Evolutionary conservation across 2,797 vertebrate genomes (phyloP).

Genomic region (Triplophysa bombifrons): DNA sequence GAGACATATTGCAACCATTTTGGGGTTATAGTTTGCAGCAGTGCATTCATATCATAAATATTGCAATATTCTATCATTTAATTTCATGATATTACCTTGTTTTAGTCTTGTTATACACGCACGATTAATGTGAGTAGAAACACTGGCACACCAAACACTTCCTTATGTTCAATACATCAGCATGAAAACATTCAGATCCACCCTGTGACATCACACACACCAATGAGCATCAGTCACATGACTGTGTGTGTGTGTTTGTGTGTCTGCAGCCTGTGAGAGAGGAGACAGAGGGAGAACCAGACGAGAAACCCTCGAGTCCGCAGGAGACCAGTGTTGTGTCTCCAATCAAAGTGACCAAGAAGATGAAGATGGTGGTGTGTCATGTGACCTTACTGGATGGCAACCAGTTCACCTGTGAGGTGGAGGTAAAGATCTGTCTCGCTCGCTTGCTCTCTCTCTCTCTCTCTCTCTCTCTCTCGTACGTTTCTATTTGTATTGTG

Average conservation of each 20-base stretch:
- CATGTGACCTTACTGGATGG: slow-evolving; percentile 90
- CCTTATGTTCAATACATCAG: not conserved
- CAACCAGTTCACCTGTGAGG: slow-evolving; percentile 85
- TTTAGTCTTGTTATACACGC: not conserved
- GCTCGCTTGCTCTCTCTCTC: not conserved
- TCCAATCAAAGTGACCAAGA: slow-evolving; percentile 84
- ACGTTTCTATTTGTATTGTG: too few relatives aligned
- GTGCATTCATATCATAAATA: not conserved
- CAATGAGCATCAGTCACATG: slow-evolving; percentile 37
- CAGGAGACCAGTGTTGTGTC: slow-evolving; percentile 75
- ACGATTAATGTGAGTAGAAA: too few relatives aligned
- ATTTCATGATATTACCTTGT: not conserved
- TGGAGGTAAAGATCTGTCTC: slow-evolving; percentile 83
- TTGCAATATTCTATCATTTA: not conserved
- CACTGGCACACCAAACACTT: not conserved
- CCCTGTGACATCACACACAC: slow-evolving; percentile 63
- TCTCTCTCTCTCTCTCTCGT: not conserved
- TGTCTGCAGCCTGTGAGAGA: slow-evolving; percentile 81
- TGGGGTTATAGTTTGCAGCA: not conserved
- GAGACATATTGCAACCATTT: too few relatives aligned
- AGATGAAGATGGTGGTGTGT: slow-evolving; percentile 89
- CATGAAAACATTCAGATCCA: slow-evolving; percentile 42
- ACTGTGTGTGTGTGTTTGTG: slow-evolving; percentile 8
- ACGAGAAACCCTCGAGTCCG: slow-evolving; percentile 73
- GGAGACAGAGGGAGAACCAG: slow-evolving; percentile 67